These are phyloP conservation scores for Neomonachus schauinslandi DNA, from an alignment of 2,113 vertebrate genomes.

Conservation along the genomic window DNA sequence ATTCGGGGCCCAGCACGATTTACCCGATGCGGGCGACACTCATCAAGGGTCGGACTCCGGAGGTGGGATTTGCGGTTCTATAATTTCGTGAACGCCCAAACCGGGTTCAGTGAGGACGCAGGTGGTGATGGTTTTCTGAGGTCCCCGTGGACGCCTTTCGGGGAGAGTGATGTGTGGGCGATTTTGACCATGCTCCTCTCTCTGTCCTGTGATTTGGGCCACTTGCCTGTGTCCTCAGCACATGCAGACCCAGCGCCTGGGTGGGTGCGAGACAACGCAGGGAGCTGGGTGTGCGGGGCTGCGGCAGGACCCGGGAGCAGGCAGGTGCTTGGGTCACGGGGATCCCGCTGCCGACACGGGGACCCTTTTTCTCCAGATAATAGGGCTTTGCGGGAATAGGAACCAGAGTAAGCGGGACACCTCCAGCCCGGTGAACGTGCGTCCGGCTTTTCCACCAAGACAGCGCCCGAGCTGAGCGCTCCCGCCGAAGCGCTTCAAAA, in stretches of 20 bases:
- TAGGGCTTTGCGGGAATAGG: neutral
- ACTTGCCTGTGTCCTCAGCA: neutral
- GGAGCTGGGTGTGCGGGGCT: neutral
- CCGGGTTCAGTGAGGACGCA: neutral
- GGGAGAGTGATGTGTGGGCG: neutral
- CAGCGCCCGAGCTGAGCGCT: fast-evolving
- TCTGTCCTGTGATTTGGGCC: too few relatives aligned
- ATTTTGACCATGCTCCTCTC: too few relatives aligned
- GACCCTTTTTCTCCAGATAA: fast-evolving
- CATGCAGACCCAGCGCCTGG: neutral
- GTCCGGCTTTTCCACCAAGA: neutral
- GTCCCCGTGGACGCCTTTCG: neutral
- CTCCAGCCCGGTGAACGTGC: fast-evolving
- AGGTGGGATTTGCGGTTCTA: neutral
- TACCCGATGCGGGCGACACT: neutral
- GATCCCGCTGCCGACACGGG: fast-evolving
- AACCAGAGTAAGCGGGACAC: fast-evolving
- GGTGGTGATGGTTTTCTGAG: too few relatives aligned
- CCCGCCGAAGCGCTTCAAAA: fast-evolving
- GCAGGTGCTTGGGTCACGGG: fast-evolving
- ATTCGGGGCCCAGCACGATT: fast-evolving
- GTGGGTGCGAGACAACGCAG: fast-evolving
- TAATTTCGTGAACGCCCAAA: neutral
- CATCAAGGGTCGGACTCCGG: fast-evolving
- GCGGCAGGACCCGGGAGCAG: fast-evolving